These are phyloP conservation scores for Rhagoletis pomonella DNA, from an alignment of 1,140 invertebrate genomes.

Conservation along the genomic window DNA sequence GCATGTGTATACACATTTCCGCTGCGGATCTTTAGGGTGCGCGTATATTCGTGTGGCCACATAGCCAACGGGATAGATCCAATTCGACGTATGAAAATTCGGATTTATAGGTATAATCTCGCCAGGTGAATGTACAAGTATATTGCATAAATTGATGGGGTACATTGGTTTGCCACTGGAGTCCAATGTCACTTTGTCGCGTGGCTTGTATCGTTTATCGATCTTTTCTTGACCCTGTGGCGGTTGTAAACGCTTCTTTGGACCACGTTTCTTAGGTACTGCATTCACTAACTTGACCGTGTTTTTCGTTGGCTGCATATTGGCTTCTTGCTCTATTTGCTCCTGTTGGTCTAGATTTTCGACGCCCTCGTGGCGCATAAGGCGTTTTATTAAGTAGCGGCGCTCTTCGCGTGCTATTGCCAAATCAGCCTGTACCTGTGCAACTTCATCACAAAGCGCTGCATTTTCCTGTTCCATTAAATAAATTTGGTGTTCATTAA, in stretches of 20 bases:
- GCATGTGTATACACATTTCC: slow-evolving; percentile 88
- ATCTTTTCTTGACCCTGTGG: slow-evolving; percentile 57
- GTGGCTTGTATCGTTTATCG: slow-evolving; percentile 44
- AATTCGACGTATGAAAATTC: slow-evolving; percentile 83
- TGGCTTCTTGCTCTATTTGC: not conserved
- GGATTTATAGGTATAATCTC: slow-evolving; percentile 83
- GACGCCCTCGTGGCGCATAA: slow-evolving; percentile 78
- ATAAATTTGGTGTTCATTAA: not conserved
- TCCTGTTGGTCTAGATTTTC: slow-evolving; percentile 58
- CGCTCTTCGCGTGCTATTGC: slow-evolving; percentile 83
- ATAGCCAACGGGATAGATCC: slow-evolving; percentile 88
- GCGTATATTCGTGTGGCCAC: slow-evolving; percentile 87
- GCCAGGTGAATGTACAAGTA: slow-evolving; percentile 86
- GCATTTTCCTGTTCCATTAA: slow-evolving; percentile 81
- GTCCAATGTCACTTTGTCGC: slow-evolving; percentile 81
- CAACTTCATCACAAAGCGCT: slow-evolving; percentile 86
- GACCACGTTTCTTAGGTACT: slow-evolving; percentile 59
- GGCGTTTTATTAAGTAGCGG: slow-evolving; percentile 80
- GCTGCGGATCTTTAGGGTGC: slow-evolving; percentile 81
- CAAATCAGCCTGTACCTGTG: slow-evolving; percentile 83
- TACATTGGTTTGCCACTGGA: slow-evolving; percentile 82
- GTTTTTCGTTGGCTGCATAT: not conserved
- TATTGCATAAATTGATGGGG: slow-evolving; percentile 82
- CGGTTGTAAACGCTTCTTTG: slow-evolving; percentile 55
- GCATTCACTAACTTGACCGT: not conserved